Base-by-base conservation (phyloP, 2,113 vertebrate species). In the Thunnus maccoyii region DNA sequence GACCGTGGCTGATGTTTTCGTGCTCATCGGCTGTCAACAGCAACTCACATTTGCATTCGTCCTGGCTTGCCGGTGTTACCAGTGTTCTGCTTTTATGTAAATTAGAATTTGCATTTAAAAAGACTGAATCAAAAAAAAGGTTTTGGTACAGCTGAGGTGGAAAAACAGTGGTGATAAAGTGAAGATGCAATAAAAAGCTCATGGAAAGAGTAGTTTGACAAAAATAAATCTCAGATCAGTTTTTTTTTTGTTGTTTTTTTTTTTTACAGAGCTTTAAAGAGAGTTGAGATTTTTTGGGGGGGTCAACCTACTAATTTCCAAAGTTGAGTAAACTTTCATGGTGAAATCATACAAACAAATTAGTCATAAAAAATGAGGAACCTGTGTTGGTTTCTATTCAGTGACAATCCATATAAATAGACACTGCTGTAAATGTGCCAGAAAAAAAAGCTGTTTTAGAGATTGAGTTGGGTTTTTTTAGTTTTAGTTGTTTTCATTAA, bases 41-140 rank as follows among this genome's bases (percentile, higher is more conserved):
- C 25, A 51, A 44, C 48, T 17, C 17, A 25, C n/a, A 51, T 67
- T 76, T 72, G 55, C 27, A 79, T 82, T 82, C 46, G 54, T 44
- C 22, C 18, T 3, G 61, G 17, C 27, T 52, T 20, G 25, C 41
- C 41, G 48, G 2, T 17, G 15, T 57, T 14, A 63, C 50, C 44
- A 8, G 17, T 14, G 62, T 11, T 69, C 25, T 36, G 46, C 32
- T 66, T 71, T 71, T 65, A 58, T 64, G 58, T 47, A 36, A 52
- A 74, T 69, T 4, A 15, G 0, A 22, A 58, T 64, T 72, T 25
- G 25, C 22, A 48, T 60, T 72, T 18, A 3, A 17, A 44, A 47
- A 47, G 60, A 62, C 18, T 9, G 1, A n/a, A 55, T 44, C 18
- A 75, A 57, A 52, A 57, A 7, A 47, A 22, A 30, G 20, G 17